A percentile compares a stretch with the other conserved stretches of the same genome.
Conservation (phyloP, 2,888 invertebrate species). For the Phortica magna region DNA sequence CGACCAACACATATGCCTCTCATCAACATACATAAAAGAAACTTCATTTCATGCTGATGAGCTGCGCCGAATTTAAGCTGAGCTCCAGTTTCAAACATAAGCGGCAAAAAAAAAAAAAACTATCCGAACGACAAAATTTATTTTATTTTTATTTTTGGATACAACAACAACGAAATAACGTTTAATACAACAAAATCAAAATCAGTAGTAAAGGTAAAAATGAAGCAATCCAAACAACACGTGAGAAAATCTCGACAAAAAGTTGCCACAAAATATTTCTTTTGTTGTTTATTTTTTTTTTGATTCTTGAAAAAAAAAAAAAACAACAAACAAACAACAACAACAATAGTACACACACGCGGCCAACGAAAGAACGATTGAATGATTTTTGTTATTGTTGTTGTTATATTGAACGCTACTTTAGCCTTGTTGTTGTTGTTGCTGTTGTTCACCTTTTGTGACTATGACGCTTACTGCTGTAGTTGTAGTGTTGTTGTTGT, state of each 20-base stretch:
- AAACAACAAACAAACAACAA: neutral
- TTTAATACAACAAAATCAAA: constrained; percentile 53
- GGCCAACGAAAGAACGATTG: neutral
- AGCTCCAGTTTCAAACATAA: constrained; percentile 66
- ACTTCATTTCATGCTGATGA: constrained; percentile 72
- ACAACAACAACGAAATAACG: constrained; percentile 29
- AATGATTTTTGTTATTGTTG: constrained; percentile 15
- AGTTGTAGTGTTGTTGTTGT: constrained; percentile 45
- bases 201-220: constrained; percentile 57
- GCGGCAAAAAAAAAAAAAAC: constrained; percentile 18
- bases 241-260: constrained; percentile 35
- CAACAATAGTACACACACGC: neutral
- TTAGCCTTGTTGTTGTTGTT: constrained; percentile 18
- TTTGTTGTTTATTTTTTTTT: neutral
- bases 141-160: constrained; percentile 8
- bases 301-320: neutral
- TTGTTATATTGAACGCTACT: neutral
- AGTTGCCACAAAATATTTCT: constrained; percentile 33
- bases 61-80: constrained; percentile 58
- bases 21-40: constrained; percentile 51
- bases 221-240: constrained; percentile 39
- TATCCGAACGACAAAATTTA: neutral
- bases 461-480: constrained; percentile 1
- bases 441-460: neutral
- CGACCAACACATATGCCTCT: neutral